phyloP scores from a whole-genome alignment of 1,140 invertebrate genomes.

The Caenorhabditis latens region DNA sequence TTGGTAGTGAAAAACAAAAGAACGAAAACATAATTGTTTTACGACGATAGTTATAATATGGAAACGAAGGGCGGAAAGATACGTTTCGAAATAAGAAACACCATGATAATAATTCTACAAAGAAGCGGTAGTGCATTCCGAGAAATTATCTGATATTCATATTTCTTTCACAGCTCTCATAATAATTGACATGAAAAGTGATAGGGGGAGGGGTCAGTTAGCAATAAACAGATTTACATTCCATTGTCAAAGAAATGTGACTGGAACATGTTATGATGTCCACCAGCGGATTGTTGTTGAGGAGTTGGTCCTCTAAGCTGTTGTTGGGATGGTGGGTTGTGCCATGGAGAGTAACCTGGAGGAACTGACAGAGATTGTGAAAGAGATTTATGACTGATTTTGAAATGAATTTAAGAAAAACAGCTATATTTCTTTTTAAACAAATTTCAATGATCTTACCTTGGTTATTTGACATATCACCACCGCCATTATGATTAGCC shows the following conservation, averaged over 20 bases:
- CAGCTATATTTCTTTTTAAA: background rate
- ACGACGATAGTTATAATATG: background rate
- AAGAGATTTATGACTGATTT: background rate
- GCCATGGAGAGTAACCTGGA: constrained; percentile 39
- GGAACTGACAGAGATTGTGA: background rate
- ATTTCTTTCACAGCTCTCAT: background rate
- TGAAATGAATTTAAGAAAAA: background rate
- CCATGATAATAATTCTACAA: background rate
- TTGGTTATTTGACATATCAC: constrained; percentile 9
- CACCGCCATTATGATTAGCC: constrained; percentile 27
- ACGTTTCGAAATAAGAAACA: background rate
- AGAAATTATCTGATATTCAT: background rate
- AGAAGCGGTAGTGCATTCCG: background rate
- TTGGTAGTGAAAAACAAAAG: constrained; percentile 18
- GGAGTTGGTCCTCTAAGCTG: constrained; percentile 5
- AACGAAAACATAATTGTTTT: background rate
- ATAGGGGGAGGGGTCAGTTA: background rate
- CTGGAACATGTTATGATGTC: constrained; percentile 42
- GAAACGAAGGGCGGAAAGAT: background rate
- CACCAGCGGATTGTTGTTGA: constrained; percentile 16
- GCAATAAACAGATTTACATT: constrained; percentile 13
- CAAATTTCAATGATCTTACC: background rate
- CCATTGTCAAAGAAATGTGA: constrained; percentile 38
- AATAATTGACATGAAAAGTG: background rate
- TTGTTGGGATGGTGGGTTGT: constrained; percentile 27